These are phyloP conservation scores for Sarcophaga variegata DNA, from an alignment of 2,888 invertebrate species.

Conservation along the genomic window DNA sequence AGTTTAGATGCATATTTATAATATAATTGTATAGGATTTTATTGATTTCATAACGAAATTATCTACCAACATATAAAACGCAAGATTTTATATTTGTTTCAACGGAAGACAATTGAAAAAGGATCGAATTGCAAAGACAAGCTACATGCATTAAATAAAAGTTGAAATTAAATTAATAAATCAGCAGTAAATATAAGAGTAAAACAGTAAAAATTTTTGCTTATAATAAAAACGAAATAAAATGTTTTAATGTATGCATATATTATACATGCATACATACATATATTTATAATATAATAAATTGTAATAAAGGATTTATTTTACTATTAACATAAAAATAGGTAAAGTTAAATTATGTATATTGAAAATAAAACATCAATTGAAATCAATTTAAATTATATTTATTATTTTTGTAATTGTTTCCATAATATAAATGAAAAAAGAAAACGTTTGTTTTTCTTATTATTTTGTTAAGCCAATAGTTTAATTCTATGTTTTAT, in stretches of 20 bases:
- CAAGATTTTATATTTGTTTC: too few relatives aligned
- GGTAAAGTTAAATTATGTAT: neutral
- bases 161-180: too few relatives aligned
- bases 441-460: neutral
- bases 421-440: neutral
- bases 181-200: too few relatives aligned
- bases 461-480: neutral
- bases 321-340: neutral
- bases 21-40: too few relatives aligned
- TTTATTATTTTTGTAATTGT: neutral
- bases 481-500: neutral
- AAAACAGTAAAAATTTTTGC: too few relatives aligned
- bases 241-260: neutral
- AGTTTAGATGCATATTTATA: neutral
- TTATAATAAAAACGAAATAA: too few relatives aligned
- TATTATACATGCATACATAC: neutral
- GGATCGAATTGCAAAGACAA: too few relatives aligned
- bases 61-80: too few relatives aligned
- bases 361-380: too few relatives aligned
- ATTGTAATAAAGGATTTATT: neutral
- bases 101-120: too few relatives aligned
- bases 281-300: neutral
- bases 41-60: too few relatives aligned
- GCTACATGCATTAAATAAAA: too few relatives aligned
- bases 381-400: neutral